Percentiles rank a stretch among this genome's conserved stretches.
These are phyloP conservation scores for Notoglanidium macrostoma DNA, from an alignment of 2,797 vertebrate genomes.

Conservation along the genomic window DNA sequence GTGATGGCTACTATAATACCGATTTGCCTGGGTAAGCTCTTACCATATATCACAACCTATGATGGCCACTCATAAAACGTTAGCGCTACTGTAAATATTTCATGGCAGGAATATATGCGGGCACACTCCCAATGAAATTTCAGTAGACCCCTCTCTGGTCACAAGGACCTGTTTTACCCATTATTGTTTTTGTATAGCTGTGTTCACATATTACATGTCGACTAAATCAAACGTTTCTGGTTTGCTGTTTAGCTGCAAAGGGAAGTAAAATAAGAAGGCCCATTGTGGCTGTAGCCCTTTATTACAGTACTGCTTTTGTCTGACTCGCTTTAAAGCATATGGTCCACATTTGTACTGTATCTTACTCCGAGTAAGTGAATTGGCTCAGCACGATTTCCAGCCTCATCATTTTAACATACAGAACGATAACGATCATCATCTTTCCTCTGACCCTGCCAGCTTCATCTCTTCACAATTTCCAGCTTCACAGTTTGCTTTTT, in stretches of 20 bases:
- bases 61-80: conserved; percentile 48
- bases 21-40: conserved; percentile 99
- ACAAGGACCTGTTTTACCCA: conserved; percentile 22
- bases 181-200: conserved; percentile 27
- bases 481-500: conserved; percentile 26
- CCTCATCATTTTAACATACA: conserved; percentile 38
- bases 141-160: conserved; percentile 16
- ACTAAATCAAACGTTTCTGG: conserved; percentile 38
- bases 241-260: conserved; percentile 13
- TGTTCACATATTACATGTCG: neutral
- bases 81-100: conserved; percentile 43
- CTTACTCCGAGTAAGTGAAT: conserved; percentile 1
- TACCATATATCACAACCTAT: conserved; percentile 75
- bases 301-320: conserved; percentile 41
- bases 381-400: conserved; percentile 33
- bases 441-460: conserved; percentile 28
- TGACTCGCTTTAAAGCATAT: conserved; percentile 17
- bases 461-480: conserved; percentile 37
- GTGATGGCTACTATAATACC: conserved; percentile 99
- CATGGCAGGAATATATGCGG: conserved; percentile 26
- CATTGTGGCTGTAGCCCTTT: conserved; percentile 38
- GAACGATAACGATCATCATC: conserved; percentile 33
- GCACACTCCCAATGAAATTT: conserved; percentile 39
- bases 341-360: conserved; percentile 29
- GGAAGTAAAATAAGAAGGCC: conserved; percentile 7